A percentile compares a stretch with the other conserved stretches of the same genome.
Conservation (phyloP, 2,888 invertebrate species). For the Terebella lapidaria region DNA sequence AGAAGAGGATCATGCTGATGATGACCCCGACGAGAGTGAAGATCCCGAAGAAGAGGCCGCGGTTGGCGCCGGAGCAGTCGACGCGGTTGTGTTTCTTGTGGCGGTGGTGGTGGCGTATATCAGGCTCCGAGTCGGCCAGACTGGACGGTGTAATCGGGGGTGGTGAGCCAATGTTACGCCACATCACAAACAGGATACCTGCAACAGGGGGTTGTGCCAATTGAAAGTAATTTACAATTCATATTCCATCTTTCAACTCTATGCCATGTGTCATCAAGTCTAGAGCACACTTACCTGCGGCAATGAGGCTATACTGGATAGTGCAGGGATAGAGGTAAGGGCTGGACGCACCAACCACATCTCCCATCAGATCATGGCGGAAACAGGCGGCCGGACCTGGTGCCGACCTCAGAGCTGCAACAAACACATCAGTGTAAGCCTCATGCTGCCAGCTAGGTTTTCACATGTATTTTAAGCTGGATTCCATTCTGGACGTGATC, state of each 20-base stretch:
- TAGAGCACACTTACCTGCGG: constrained; percentile 61
- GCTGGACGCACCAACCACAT: constrained; percentile 57
- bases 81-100: constrained; percentile 45
- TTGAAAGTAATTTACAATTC: too few relatives aligned
- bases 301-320: constrained; percentile 83
- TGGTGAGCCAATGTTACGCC: constrained; percentile 68
- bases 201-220: too few relatives aligned
- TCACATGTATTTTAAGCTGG: too few relatives aligned
- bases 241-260: too few relatives aligned
- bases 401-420: background rate
- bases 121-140: background rate
- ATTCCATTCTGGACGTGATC: too few relatives aligned
- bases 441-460: too few relatives aligned
- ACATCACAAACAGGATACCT: constrained; percentile 90
- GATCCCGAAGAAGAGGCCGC: constrained; percentile 71
- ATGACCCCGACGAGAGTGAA: constrained; percentile 60
- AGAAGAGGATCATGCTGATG: constrained; percentile 79
- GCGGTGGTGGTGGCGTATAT: background rate
- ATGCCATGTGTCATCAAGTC: too few relatives aligned
- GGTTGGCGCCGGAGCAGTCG: constrained; percentile 89
- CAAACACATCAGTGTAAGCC: too few relatives aligned
- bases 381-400: background rate
- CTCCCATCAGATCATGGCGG: background rate
- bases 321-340: constrained; percentile 94
- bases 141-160: background rate